Evolutionary conservation across 2,888 invertebrate species (phyloP).

Genomic region (Tiliacea citrago): DNA sequence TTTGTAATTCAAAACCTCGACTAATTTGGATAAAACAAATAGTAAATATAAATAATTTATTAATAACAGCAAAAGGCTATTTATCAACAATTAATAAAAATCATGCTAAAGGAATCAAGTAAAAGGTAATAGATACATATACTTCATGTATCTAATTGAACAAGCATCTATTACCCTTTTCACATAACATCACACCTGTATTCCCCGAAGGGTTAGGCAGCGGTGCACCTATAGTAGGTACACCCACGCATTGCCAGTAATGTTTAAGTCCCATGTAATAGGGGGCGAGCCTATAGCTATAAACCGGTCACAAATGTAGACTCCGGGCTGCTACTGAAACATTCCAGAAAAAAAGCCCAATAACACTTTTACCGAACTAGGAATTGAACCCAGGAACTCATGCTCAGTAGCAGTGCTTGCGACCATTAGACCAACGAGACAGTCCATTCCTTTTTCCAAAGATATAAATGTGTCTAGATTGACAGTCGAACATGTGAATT

Average conservation of each 20-base stretch:
- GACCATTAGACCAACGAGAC: background rate
- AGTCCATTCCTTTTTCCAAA: background rate
- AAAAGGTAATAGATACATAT: too few species aligned
- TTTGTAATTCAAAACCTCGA: slow-evolving; percentile 25
- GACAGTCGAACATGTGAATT: too few species aligned
- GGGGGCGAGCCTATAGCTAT: background rate
- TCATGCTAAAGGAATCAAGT: too few species aligned
- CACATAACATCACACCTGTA: background rate
- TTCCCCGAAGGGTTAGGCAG: background rate
- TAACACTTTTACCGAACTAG: too few species aligned
- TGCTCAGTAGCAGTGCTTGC: too few species aligned
- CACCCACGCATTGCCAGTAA: too few species aligned
- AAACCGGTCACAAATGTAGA: background rate
- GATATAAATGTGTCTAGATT: too few species aligned
- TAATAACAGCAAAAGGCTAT: background rate
- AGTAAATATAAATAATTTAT: background rate
- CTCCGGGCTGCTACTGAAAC: background rate
- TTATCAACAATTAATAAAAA: background rate
- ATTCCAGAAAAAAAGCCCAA: background rate
- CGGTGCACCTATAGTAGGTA: background rate
- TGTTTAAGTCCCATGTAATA: background rate
- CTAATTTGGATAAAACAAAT: background rate
- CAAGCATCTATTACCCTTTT: background rate
- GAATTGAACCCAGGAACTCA: too few species aligned
- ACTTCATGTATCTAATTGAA: background rate